Percentiles rank a stretch among this genome's conserved stretches.
Conservation (phyloP, 2,888 invertebrate genomes). For the Eledona agricola region DNA sequence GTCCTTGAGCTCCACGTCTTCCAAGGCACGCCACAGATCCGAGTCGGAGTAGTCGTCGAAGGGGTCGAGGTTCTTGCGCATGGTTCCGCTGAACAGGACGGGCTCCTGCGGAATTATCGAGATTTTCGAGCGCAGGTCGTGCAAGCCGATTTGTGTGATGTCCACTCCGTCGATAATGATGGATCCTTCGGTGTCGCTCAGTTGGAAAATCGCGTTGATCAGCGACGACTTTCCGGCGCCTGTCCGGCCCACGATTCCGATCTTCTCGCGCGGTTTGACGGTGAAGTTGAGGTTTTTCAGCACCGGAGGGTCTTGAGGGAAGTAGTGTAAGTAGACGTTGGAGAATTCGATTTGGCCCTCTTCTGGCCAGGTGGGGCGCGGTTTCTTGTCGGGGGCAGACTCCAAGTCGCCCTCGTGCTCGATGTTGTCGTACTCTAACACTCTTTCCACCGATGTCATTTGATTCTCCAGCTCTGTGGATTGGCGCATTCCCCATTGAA, state of each 20-base stretch:
- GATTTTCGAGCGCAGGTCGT: slow-evolving; percentile 64
- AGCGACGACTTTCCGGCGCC: slow-evolving; percentile 82
- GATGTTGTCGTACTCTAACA: slow-evolving; percentile 61
- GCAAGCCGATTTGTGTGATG: slow-evolving; percentile 65
- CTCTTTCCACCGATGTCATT: slow-evolving; percentile 91
- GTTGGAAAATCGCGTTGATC: slow-evolving; percentile 75
- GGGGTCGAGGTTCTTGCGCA: slow-evolving; percentile 91
- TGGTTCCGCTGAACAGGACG: slow-evolving; percentile 81
- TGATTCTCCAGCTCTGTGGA: slow-evolving; percentile 69
- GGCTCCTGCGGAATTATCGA: slow-evolving; percentile 70
- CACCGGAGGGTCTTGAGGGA: slow-evolving; percentile 74
- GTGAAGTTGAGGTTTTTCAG: slow-evolving; percentile 76
- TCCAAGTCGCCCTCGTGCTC: slow-evolving; percentile 61
- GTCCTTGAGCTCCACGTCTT: slow-evolving; percentile 82
- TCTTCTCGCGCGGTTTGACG: slow-evolving; percentile 75
- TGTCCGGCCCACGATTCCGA: slow-evolving; percentile 84
- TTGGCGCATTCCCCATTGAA: slow-evolving; percentile 85
- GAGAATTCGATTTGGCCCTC: slow-evolving; percentile 75
- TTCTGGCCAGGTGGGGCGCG: slow-evolving; percentile 78
- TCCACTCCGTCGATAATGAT: slow-evolving; percentile 71
- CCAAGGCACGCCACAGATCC: slow-evolving; percentile 80
- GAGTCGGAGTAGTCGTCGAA: slow-evolving; percentile 81
- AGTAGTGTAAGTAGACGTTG: slow-evolving; percentile 70
- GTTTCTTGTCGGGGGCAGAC: slow-evolving; percentile 71
- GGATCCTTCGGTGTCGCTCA: slow-evolving; percentile 67